These are phyloP conservation scores for Bruchidius siliquastri DNA, from an alignment of 2,888 invertebrate genomes.

Conservation along the genomic window DNA sequence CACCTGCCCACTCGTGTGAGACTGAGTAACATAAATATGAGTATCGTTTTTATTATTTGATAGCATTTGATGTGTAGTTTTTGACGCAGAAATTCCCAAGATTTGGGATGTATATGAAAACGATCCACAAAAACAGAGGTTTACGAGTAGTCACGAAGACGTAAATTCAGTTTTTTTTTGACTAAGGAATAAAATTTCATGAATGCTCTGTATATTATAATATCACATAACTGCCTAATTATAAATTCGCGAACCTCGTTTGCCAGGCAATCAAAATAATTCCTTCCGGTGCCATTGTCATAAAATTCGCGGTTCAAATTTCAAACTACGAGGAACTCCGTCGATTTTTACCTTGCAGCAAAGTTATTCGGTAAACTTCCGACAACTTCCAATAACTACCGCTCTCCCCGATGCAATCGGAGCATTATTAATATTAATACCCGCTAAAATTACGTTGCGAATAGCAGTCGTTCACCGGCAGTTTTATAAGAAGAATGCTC, in stretches of 20 bases:
- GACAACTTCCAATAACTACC: neutral
- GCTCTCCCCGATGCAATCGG: neutral
- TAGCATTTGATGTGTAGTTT: no score
- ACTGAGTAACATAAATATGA: no score
- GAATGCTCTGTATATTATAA: neutral
- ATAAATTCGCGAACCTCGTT: neutral
- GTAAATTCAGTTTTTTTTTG: no score
- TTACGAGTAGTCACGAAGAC: no score
- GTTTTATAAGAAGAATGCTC: neutral
- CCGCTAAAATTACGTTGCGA: neutral
- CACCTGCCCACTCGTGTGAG: no score
- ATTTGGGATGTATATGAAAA: no score
- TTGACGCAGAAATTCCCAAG: no score
- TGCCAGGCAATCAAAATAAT: neutral
- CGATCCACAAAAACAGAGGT: no score
- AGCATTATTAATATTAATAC: neutral
- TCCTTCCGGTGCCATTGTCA: neutral
- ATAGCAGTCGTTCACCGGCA: neutral
- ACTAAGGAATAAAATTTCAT: no score
- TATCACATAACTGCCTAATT: neutral
- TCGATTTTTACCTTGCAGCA: neutral
- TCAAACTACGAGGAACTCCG: neutral
- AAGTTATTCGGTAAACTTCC: neutral
- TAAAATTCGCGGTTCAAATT: neutral
- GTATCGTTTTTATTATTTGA: no score